phyloP scores from a whole-genome alignment of 2,113 vertebrate genomes.

The Dermatemys mawii region DNA sequence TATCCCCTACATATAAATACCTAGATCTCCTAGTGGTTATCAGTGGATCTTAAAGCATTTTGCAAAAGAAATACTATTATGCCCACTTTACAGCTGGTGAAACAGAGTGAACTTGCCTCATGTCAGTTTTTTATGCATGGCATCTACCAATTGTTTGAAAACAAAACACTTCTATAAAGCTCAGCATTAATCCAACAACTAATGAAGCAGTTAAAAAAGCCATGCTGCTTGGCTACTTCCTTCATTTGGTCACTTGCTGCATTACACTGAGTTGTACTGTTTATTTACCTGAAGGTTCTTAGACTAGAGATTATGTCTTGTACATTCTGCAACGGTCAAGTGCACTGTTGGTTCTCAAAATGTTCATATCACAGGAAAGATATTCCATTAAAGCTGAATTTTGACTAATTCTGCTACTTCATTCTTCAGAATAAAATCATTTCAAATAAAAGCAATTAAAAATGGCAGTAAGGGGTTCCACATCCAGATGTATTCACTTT shows the following conservation, averaged over 20 bases:
- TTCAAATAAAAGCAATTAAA: background rate
- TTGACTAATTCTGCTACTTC: too few relatives aligned
- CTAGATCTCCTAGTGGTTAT: background rate
- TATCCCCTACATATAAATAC: background rate
- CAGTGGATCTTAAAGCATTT: background rate
- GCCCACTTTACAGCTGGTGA: background rate
- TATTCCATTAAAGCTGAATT: background rate
- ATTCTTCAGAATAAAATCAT: background rate
- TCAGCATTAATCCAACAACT: background rate
- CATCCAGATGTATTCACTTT: background rate
- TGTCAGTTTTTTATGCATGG: background rate
- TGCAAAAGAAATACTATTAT: background rate
- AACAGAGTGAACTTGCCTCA: background rate
- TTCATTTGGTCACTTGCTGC: background rate
- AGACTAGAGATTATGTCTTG: background rate
- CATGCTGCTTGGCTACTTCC: background rate
- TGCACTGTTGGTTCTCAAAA: background rate
- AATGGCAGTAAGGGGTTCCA: background rate
- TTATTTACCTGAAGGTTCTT: background rate
- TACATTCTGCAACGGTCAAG: background rate
- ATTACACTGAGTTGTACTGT: background rate
- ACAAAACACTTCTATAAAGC: background rate
- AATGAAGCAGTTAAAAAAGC: background rate
- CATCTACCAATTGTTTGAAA: too few relatives aligned
- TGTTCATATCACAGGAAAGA: background rate